These are phyloP conservation scores for Phaonia tiefii DNA, from an alignment of 2,888 invertebrate genomes.

Conservation along the genomic window DNA sequence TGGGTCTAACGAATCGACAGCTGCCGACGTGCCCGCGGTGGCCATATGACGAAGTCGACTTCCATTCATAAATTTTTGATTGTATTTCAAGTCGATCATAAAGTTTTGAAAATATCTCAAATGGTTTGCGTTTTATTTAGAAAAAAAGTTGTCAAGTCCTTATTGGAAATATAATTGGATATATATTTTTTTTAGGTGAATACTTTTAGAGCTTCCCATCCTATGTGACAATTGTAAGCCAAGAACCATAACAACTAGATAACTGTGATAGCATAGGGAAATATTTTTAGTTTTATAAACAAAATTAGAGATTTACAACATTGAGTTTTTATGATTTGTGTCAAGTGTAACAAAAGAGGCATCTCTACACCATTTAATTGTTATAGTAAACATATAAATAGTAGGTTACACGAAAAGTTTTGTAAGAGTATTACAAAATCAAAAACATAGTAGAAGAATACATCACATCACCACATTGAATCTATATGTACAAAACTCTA, in stretches of 20 bases:
- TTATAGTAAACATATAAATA: slow-evolving; percentile 45
- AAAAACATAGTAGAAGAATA: slow-evolving; percentile 39
- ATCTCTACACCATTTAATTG: neutral
- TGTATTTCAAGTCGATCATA: no score
- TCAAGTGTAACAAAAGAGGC: slow-evolving; percentile 1
- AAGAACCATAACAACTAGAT: neutral
- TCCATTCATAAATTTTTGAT: no score
- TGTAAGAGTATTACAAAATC: slow-evolving; percentile 21
- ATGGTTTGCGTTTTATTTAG: no score
- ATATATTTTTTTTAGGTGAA: no score
- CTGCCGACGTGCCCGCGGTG: no score
- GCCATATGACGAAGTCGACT: no score
- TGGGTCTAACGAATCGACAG: no score
- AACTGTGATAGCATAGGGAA: neutral
- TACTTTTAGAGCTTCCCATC: no score
- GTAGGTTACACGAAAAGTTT: slow-evolving; percentile 45
- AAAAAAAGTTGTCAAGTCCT: no score
- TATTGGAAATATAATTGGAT: no score
- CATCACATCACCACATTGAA: slow-evolving; percentile 51
- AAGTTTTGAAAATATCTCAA: no score
- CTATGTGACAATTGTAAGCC: no score
- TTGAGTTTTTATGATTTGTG: neutral
- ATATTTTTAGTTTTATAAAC: neutral
- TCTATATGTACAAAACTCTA: slow-evolving; percentile 66
- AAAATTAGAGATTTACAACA: neutral